These are phyloP conservation scores for Porites divaricata DNA, from an alignment of 92 coral and sea anemone genomes.

Conservation along the genomic window DNA sequence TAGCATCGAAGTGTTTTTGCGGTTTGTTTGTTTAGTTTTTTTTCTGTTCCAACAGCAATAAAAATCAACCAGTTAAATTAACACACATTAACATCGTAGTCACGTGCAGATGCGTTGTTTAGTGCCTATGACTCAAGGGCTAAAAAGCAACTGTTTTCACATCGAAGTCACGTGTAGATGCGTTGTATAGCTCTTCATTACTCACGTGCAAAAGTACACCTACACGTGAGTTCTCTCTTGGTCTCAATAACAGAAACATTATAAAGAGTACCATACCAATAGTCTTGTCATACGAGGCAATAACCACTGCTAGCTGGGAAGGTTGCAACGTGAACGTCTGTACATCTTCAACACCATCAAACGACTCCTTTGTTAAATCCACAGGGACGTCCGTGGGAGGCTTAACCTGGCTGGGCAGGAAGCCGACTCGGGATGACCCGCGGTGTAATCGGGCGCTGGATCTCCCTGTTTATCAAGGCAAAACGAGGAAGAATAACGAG, in stretches of 20 bases:
- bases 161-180: too few relatives aligned
- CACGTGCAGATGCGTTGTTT: too few relatives aligned
- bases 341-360: constrained; percentile 83
- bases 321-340: constrained; percentile 78
- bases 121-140: too few relatives aligned
- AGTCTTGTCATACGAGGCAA: constrained; percentile 94
- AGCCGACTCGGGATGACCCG: constrained; percentile 93
- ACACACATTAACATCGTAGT: too few relatives aligned
- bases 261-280: constrained; percentile 67
- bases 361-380: constrained; percentile 73
- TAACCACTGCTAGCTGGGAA: constrained; percentile 91
- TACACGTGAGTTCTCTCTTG: too few relatives aligned
- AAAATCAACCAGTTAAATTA: too few relatives aligned
- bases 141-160: too few relatives aligned
- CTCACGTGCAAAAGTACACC: neutral
- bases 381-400: constrained; percentile 88
- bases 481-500: neutral
- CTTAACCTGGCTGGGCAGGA: constrained; percentile 83
- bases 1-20: too few relatives aligned
- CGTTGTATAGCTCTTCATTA: neutral
- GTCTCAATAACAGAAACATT: neutral
- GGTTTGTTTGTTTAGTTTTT: too few relatives aligned
- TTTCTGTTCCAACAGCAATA: too few relatives aligned
- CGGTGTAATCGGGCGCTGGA: constrained; percentile 66
- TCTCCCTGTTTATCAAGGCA: constrained; percentile 39